Percentiles rank a stretch among this genome's conserved stretches.
Conservation (phyloP, 2,888 invertebrate genomes). For the Acronicta aceris region DNA sequence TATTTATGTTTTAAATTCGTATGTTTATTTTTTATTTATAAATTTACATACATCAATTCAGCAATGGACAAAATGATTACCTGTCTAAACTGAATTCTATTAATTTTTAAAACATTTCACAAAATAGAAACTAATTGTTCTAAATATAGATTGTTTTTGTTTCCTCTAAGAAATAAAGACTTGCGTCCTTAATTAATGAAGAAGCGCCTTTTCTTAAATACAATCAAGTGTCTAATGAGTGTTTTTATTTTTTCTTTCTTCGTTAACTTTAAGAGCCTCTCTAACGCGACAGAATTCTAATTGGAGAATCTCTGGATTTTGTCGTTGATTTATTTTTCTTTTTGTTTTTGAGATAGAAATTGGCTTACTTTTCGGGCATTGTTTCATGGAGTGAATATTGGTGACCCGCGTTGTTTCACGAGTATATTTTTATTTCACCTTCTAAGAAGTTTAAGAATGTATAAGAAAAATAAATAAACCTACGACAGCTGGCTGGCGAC, state of each 20-base stretch:
- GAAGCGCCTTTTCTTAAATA: conserved; percentile 64
- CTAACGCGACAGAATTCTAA: conserved; percentile 59
- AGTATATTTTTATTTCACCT: too few species aligned
- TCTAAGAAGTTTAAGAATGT: too few species aligned
- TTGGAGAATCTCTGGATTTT: conserved; percentile 57
- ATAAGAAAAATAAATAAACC: too few species aligned
- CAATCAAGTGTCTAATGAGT: conserved; percentile 72
- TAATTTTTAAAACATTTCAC: conserved; percentile 52
- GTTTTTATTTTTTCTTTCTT: conserved; percentile 59
- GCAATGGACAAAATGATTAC: too few species aligned
- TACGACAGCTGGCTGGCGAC: too few species aligned
- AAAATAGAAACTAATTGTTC: conserved; percentile 21
- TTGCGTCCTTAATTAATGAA: conserved; percentile 76
- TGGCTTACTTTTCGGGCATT: neutral
- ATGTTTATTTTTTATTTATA: too few species aligned
- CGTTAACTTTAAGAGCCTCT: conserved; percentile 47
- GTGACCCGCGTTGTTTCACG: too few species aligned
- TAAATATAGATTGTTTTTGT: conserved; percentile 69
- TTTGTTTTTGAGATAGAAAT: neutral
- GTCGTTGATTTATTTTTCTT: conserved; percentile 39
- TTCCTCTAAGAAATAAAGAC: conserved; percentile 65
- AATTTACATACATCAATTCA: too few species aligned
- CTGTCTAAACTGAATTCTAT: conserved; percentile 15
- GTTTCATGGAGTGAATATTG: too few species aligned
- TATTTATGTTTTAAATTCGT: too few species aligned